phyloP scores from a whole-genome alignment of 1,140 invertebrate species.

The Dermatophagoides farinae region DNA sequence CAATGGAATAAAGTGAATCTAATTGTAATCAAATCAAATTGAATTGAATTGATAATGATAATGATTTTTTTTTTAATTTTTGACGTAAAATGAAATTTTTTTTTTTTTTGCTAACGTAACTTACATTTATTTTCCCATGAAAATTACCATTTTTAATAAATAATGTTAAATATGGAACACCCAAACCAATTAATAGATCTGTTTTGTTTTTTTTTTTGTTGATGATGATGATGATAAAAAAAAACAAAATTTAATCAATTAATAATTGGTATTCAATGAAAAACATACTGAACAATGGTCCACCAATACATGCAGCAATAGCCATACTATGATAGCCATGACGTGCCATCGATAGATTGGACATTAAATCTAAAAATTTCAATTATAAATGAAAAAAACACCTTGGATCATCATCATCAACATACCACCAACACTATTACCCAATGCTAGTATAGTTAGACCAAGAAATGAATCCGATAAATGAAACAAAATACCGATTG shows the following conservation, averaged over 20 bases:
- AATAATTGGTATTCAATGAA: neutral
- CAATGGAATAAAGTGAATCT: too few species aligned
- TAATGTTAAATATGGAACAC: neutral
- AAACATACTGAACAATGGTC: slow-evolving; percentile 39
- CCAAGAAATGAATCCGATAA: slow-evolving; percentile 43
- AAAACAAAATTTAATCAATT: neutral
- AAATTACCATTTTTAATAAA: neutral
- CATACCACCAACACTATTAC: slow-evolving; percentile 38
- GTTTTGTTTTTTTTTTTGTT: too few species aligned
- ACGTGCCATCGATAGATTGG: slow-evolving; percentile 39
- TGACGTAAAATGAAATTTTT: neutral
- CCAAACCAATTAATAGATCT: neutral
- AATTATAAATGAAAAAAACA: neutral
- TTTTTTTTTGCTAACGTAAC: too few species aligned
- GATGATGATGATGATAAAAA: neutral
- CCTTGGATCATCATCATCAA: neutral
- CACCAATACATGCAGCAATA: slow-evolving; percentile 45
- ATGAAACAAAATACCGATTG: slow-evolving; percentile 36
- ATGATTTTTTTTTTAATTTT: neutral
- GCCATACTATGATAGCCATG: slow-evolving; percentile 44
- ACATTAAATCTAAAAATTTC: slow-evolving; percentile 28
- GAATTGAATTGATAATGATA: neutral
- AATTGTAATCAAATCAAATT: neutral
- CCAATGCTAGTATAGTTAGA: slow-evolving; percentile 46
- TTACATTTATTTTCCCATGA: neutral